A percentile compares a stretch with the other conserved stretches of the same genome.
These are phyloP conservation scores for Dastarcus helophoroides DNA, from an alignment of 2,888 invertebrate species.

Conservation along the genomic window DNA sequence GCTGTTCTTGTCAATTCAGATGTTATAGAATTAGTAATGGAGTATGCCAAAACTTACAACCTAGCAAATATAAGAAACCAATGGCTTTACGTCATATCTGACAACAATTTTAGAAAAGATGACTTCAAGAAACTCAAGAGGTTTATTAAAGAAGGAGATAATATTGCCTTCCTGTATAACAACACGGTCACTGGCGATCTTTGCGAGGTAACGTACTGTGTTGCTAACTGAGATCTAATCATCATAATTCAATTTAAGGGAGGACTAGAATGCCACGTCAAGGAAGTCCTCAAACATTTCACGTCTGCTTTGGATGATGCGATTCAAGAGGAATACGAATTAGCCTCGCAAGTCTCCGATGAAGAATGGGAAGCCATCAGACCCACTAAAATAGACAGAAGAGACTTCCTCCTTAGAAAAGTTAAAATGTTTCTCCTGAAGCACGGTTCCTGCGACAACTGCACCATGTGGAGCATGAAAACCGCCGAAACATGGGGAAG, in stretches of 20 bases:
- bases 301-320: slow-evolving; percentile 57
- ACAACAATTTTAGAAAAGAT: slow-evolving; percentile 39
- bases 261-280: slow-evolving; percentile 55
- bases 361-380: slow-evolving; percentile 78
- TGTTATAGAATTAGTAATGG: slow-evolving; percentile 52
- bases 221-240: background rate
- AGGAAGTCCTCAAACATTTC: slow-evolving; percentile 56
- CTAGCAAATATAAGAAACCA: slow-evolving; percentile 64
- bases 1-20: slow-evolving; percentile 52
- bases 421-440: slow-evolving; percentile 41
- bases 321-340: slow-evolving; percentile 56
- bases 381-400: slow-evolving; percentile 55
- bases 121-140: slow-evolving; percentile 46
- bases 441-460: slow-evolving; percentile 41
- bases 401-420: slow-evolving; percentile 49
- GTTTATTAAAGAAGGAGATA: slow-evolving; percentile 63
- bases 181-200: slow-evolving; percentile 40
- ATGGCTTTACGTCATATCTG: slow-evolving; percentile 70
- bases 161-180: slow-evolving; percentile 68
- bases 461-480: slow-evolving; percentile 44
- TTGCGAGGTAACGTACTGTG: slow-evolving; percentile 43
- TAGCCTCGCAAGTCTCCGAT: slow-evolving; percentile 64
- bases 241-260: slow-evolving; percentile 36
- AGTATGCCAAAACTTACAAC: slow-evolving; percentile 51
- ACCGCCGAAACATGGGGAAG: slow-evolving; percentile 49